phyloP scores from a whole-genome alignment of 2,888 invertebrate genomes.

The Clostera curtula region DNA sequence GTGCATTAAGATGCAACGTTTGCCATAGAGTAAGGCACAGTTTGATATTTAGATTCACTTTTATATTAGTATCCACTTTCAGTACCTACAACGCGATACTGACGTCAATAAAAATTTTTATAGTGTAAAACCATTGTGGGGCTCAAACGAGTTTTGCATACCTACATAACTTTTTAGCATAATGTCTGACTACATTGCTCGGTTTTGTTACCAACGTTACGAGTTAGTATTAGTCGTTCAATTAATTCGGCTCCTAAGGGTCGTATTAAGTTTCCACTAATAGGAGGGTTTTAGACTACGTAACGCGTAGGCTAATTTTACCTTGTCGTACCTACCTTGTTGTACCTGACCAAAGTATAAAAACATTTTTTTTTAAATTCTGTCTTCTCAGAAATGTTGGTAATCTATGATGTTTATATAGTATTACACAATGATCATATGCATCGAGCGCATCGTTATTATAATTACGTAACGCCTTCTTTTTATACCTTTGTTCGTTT shows the following conservation, averaged over 20 bases:
- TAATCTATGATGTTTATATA: conserved; percentile 29
- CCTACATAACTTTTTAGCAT: conserved; percentile 44
- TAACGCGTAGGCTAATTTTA: too few species aligned
- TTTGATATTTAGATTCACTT: too few species aligned
- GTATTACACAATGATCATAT: conserved; percentile 45
- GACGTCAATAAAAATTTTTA: conserved; percentile 30
- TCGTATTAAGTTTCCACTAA: too few species aligned
- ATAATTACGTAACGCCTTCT: conserved; percentile 54
- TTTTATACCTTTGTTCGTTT: conserved; percentile 55
- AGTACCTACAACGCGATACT: conserved; percentile 11
- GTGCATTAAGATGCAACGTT: conserved; percentile 14
- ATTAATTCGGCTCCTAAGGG: too few species aligned
- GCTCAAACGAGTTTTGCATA: conserved; percentile 36
- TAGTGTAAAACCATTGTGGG: conserved; percentile 24
- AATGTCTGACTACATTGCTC: conserved; percentile 29
- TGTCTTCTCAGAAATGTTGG: conserved; percentile 20
- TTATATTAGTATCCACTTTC: too few species aligned
- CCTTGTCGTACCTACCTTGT: background rate
- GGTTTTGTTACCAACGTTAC: conserved; percentile 24
- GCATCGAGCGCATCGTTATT: conserved; percentile 39
- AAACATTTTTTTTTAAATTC: background rate
- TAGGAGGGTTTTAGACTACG: too few species aligned
- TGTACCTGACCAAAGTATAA: background rate
- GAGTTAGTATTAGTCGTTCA: too few species aligned
- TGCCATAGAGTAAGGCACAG: conserved; percentile 14